A percentile compares a stretch with the other conserved stretches of the same genome.
Conservation (phyloP, 2,113 vertebrate species). For the Pseudonaja textilis region DNA sequence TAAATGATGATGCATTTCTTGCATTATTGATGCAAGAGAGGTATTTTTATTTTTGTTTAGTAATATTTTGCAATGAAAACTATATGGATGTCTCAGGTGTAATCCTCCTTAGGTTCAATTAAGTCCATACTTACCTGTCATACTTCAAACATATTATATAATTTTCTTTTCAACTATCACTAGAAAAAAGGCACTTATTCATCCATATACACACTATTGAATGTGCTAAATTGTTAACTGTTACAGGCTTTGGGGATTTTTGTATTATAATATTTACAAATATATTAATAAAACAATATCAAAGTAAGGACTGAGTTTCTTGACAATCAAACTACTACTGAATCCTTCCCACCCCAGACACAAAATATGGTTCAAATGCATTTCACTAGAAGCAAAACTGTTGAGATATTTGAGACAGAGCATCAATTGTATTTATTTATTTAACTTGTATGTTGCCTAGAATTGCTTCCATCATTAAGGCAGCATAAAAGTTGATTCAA, state of each 20-base stretch:
- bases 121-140: background rate
- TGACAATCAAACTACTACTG: background rate
- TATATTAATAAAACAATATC: background rate
- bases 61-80: background rate
- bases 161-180: background rate
- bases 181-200: background rate
- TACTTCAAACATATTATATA: background rate
- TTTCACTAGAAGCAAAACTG: background rate
- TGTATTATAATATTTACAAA: background rate
- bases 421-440: background rate
- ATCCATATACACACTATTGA: background rate
- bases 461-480: background rate
- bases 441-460: background rate
- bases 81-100: background rate
- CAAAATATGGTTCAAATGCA: background rate
- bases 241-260: background rate
- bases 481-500: background rate
- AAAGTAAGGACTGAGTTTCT: background rate
- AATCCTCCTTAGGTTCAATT: background rate
- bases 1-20: background rate
- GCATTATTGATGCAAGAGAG: background rate
- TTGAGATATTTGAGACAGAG: background rate
- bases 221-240: background rate
- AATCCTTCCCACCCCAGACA: background rate
- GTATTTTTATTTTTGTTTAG: background rate